Evolutionary conservation across 2,797 vertebrate species (phyloP), one percentile per base, ranked within the genome.

Genomic region (Gymnothorax javanicus): DNA sequence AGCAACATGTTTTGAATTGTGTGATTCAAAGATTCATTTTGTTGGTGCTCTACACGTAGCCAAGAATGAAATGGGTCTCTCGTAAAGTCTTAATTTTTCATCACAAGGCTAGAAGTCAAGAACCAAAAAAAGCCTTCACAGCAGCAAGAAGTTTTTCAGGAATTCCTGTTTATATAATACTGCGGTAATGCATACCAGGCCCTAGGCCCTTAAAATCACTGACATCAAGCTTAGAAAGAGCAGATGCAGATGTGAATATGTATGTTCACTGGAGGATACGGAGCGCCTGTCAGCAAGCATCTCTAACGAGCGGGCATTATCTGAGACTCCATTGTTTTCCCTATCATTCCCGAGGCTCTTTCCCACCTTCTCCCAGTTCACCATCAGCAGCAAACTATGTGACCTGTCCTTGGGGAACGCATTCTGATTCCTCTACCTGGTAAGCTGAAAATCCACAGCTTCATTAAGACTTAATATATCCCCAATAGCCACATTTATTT

Each of bases 401-500:
- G 94, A 96, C 96, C 95, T 95, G 93, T 97, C 98, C 97, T 93
- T 94, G 96, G 97, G 98, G 97, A 94, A 98, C 27, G 92, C 94
- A 91, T 95, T 95, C 94, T 93, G 95, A 95, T 92, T 95, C 93
- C 93, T 94, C 95, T 96, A 95, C 93, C 91, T 96, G 95, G 97
- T 97, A 96, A 97, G 96, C 95, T 95, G 96, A 96, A 95, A 95
- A 97, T 96, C 94, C 88, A 93, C 90, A 95, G 94, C 95, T 96
- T 96, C 95, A 94, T 95, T 97, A 97, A 96, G 95, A 95, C 95
- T 97, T 98, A 97, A 98, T 98, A 95, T 97, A 97, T 97, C 96
- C 97, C 97, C 96, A 95, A 95, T 95, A 97, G 97, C 50, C 95
- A 95, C 92, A 64, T 93, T 91, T 91, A 93, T 97, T 91, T 93